Percentiles rank a stretch among this genome's conserved stretches.
Evolutionary conservation across 2,888 invertebrate genomes (phyloP).

Genomic region (Eupeodes latifasciatus): DNA sequence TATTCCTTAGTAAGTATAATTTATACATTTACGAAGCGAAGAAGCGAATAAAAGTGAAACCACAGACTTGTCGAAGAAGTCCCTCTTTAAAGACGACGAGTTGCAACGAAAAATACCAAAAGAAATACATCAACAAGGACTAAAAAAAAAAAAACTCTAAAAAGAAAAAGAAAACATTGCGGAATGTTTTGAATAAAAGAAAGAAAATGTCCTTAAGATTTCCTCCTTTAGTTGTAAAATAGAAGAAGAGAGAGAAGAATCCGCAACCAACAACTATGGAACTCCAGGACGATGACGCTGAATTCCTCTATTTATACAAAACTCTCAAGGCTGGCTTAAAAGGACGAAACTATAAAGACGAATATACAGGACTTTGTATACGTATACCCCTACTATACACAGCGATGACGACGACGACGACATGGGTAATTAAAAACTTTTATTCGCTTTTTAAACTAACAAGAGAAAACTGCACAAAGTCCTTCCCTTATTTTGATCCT

Average conservation of each 20-base stretch:
- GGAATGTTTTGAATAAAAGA: conserved; percentile 61
- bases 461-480: conserved; percentile 72
- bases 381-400: neutral
- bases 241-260: conserved; percentile 28
- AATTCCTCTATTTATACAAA: conserved; percentile 69
- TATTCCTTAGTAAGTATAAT: neutral
- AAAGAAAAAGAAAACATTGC: conserved; percentile 48
- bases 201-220: conserved; percentile 70
- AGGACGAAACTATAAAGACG: conserved; percentile 62
- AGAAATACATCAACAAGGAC: neutral
- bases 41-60: conserved; percentile 51
- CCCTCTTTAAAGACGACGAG: conserved; percentile 10
- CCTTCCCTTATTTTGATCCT: conserved; percentile 61
- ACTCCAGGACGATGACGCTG: conserved; percentile 47
- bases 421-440: conserved; percentile 77
- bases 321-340: conserved; percentile 68
- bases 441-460: conserved; percentile 76
- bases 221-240: conserved; percentile 43
- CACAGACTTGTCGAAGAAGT: conserved; percentile 64
- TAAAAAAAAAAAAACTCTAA: neutral
- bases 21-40: conserved; percentile 22
- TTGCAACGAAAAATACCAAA: conserved; percentile 30
- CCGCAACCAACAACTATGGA: conserved; percentile 16
- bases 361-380: neutral
- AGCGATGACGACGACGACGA: conserved; percentile 56